Base-by-base conservation (phyloP, 1,140 invertebrate species). In the Pissodes strobi region DNA sequence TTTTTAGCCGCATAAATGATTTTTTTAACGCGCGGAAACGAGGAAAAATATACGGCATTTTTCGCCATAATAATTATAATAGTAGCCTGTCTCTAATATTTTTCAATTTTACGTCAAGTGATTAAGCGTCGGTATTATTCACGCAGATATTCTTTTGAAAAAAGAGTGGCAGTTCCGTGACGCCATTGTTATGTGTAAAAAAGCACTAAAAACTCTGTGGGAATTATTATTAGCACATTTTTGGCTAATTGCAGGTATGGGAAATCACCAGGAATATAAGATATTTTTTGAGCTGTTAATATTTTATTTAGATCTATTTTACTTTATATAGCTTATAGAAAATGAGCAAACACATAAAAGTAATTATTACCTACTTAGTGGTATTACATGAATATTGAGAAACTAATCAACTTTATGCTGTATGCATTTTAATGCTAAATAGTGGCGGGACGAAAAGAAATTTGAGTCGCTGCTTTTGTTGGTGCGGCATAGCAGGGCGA, bases 31-130 rank as follows among this genome's bases (percentile, higher is more conserved):
- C 67, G 69, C 59, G 66, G 67, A 73, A 75, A 74, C 74, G 67
- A 74, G 69, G 67, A 74, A 73, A 72, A 74, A 75, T 75, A 74
- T 68, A 69, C 59, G 67, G 64, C 72, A 74, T 69, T 71, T 73
- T 70, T 72, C 70, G 62, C 70, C 60, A 61, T 66, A 71, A 72
- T 71, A 74, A 74, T 74, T 74, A 74, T 74, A 72, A 73, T 63
- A 71, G 55, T 66, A 68, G 69, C 67, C 71, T 62, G 67, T 56
- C 67, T 70, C 68, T 69, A 72, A 72, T 72, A 72, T 72, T 66
- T 72, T 72, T 72, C 71, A 72, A 72, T 72, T 72, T 70, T 58
- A 58, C 56, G 66, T 60, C 63, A 48, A 55, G 62, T 71, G 67
- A 71, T 69, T 71, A 69, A 69, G 23, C 27, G 27, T 34, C 37